A percentile compares a stretch with the other conserved stretches of the same genome.
Conservation (phyloP, 2,888 invertebrate species). For the Halictus quadricinctus region DNA sequence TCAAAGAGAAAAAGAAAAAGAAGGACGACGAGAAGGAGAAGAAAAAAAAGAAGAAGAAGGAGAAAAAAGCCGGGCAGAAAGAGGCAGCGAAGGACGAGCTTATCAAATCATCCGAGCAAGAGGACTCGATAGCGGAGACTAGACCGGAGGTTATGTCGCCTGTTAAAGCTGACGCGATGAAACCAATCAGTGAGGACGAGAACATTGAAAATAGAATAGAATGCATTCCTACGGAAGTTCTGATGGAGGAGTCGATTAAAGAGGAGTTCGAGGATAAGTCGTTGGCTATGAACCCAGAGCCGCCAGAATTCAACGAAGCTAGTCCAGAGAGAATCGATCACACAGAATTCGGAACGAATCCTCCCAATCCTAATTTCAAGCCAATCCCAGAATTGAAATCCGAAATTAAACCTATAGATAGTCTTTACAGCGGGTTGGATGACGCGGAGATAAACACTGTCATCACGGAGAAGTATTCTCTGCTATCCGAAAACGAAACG, state of each 20-base stretch:
- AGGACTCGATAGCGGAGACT: conserved; percentile 69
- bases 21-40: conserved; percentile 85
- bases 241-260: conserved; percentile 56
- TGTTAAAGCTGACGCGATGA: conserved; percentile 64
- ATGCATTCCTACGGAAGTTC: conserved; percentile 50
- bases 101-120: conserved; percentile 64
- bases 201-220: conserved; percentile 60
- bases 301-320: conserved; percentile 72
- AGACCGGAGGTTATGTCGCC: conserved; percentile 69
- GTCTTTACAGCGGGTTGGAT: conserved; percentile 79
- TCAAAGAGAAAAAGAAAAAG: conserved; percentile 81
- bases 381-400: conserved; percentile 77
- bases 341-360: conserved; percentile 77
- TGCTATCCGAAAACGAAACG: conserved; percentile 69
- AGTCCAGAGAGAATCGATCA: conserved; percentile 63
- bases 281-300: conserved; percentile 79
- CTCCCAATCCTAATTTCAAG: conserved; percentile 80
- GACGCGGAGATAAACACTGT: conserved; percentile 77
- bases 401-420: conserved; percentile 77
- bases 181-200: conserved; percentile 55
- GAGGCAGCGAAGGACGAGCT: conserved; percentile 71
- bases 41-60: conserved; percentile 83
- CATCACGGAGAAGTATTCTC: conserved; percentile 75
- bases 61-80: conserved; percentile 78
- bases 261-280: conserved; percentile 79